Evolutionary conservation across 2,888 invertebrate genomes (phyloP).

Genomic region (Operophtera brumata): DNA sequence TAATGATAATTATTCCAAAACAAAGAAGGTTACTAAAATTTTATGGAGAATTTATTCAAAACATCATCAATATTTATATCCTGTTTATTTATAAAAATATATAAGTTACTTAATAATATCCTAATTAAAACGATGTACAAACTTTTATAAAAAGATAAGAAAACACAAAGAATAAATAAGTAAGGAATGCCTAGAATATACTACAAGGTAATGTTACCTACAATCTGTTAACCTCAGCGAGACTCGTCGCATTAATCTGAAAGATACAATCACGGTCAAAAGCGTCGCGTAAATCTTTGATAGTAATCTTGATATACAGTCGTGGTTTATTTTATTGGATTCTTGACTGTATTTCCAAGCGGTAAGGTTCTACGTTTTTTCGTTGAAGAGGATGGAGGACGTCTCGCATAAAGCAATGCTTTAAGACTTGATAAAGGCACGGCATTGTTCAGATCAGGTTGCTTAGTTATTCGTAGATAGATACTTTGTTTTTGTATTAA

Average conservation of each 20-base stretch:
- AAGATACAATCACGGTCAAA: slow-evolving; percentile 67
- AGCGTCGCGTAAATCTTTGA: slow-evolving; percentile 69
- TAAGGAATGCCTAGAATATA: neutral
- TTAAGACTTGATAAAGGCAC: slow-evolving; percentile 40
- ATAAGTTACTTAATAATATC: too few relatives aligned
- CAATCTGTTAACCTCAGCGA: slow-evolving; percentile 51
- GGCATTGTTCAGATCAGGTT: slow-evolving; percentile 43
- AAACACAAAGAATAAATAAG: neutral
- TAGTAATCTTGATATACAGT: slow-evolving; percentile 69
- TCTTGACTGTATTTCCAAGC: slow-evolving; percentile 17
- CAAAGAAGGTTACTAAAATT: too few relatives aligned
- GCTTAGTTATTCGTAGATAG: slow-evolving; percentile 31
- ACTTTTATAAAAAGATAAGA: too few relatives aligned
- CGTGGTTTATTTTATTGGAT: slow-evolving; percentile 23
- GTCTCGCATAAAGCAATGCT: slow-evolving; percentile 27
- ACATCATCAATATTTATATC: too few relatives aligned
- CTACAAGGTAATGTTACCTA: slow-evolving; percentile 52
- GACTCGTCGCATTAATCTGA: slow-evolving; percentile 70
- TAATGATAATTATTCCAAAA: too few relatives aligned
- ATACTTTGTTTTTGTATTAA: slow-evolving; percentile 34
- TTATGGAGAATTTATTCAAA: too few relatives aligned
- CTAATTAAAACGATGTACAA: too few relatives aligned
- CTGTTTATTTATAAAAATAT: too few relatives aligned
- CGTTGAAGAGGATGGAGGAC: slow-evolving; percentile 25
- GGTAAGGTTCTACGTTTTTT: slow-evolving; percentile 15